A percentile compares a stretch with the other conserved stretches of the same genome.
phyloP scores from a whole-genome alignment of 1,140 invertebrate species.

The Lutraria rhynchaena region DNA sequence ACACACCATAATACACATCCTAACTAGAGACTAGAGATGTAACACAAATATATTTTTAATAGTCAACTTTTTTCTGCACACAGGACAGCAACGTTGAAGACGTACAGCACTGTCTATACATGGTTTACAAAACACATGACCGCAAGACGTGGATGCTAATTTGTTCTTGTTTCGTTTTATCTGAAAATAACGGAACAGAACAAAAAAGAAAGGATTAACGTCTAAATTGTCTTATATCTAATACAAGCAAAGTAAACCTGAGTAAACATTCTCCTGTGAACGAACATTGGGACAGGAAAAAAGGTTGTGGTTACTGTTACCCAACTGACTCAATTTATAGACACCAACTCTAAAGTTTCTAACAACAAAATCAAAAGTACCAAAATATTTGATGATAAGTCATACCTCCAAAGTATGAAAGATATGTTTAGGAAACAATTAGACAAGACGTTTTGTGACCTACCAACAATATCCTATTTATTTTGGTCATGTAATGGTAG shows the following conservation, averaged over 20 bases:
- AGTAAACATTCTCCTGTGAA: too few relatives aligned
- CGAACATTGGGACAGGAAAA: not conserved
- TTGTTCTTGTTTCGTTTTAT: conserved; percentile 31
- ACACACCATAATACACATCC: too few relatives aligned
- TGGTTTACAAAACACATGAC: conserved; percentile 46
- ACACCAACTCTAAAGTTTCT: not conserved
- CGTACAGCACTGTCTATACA: conserved; percentile 31
- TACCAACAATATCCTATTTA: too few relatives aligned
- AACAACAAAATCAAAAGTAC: too few relatives aligned
- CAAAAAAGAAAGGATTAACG: not conserved
- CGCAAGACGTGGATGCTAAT: conserved; percentile 28
- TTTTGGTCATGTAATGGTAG: too few relatives aligned
- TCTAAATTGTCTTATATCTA: not conserved
- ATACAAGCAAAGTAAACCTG: not conserved
- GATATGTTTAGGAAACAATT: too few relatives aligned
- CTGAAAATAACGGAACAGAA: conserved; percentile 1
- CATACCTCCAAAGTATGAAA: too few relatives aligned
- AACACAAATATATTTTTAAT: conserved; percentile 21
- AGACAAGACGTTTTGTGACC: too few relatives aligned
- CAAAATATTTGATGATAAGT: too few relatives aligned
- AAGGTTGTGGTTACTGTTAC: not conserved
- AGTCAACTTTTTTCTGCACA: conserved; percentile 44
- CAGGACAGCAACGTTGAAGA: conserved; percentile 5
- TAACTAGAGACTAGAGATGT: conserved; percentile 44
- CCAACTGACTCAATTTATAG: not conserved